Base-by-base conservation (phyloP, 2,888 invertebrate genomes). In the Cistogaster globosa region DNA sequence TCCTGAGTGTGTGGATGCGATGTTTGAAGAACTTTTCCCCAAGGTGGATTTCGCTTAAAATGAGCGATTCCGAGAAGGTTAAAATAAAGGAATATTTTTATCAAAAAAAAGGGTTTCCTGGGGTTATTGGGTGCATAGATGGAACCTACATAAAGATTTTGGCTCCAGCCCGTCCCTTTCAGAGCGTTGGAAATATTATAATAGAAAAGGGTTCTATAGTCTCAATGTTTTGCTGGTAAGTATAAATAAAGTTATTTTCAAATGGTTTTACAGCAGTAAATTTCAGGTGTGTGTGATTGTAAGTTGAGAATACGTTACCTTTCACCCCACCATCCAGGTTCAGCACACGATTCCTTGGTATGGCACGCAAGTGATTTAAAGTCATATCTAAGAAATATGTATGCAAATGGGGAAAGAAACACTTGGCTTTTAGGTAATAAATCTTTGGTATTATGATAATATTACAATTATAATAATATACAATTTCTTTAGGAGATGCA, bases 291-390 rank as follows among this genome's bases (percentile, higher is more conserved):
- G 32, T 57, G 57, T n/a, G 32, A 60, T 60, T 18, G 36, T 60
- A 60, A 60, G 36, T 18, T 60, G 60, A 60, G 60, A 36, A 60
- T 60, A 60, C 60, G 60, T 36, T 36, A 60, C 60, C 32, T 60
- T 60, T 60, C 36, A 36, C 32, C 60, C n/a, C 60, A 60, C 36
- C 60, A 60, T 60, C 60, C 60, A 60, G 60, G 60, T 32, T 60
- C 60, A 60, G 60, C 60, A 60, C 60, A 60, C 60, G 60, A 60
- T 26, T 26, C 26, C 26, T 26, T 26, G 26, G 55, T 55, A 55
- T 55, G 55, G 55, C 18, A 55, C 22, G 55, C 55, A 55, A 55
- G 55, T 55, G 55, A 55, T 55, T 55, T 55, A 20, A 55, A 55
- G 55, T 55, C 55, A 4, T 55, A 55, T 55, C 55, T 55, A 55